Evolutionary conservation across 2,888 invertebrate genomes (phyloP), one percentile per base, ranked within the genome.

Genomic region (Watsonalla cultraria): DNA sequence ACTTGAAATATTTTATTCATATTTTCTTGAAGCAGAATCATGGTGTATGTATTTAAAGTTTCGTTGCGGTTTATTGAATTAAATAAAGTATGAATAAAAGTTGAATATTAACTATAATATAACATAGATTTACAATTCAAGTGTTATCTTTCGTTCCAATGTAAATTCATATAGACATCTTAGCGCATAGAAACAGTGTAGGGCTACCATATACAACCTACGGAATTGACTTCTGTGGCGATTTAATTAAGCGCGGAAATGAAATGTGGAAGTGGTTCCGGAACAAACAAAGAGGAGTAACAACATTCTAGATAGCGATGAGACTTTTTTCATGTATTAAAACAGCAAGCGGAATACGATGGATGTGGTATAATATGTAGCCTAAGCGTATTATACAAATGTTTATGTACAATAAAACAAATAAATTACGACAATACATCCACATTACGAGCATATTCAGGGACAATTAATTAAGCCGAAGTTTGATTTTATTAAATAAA

Each of bases 231-330:
- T 77, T 74, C 64, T 61, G 63, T 68, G 61, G 62, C 64, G 68
- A 78, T 76, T 81, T 83, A 82, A 84, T 82, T 80, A 82, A 81
- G 70, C 61, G 65, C 65, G 68, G 72, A 77, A 79, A 74, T 77
- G 72, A 80, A 77, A 79, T 74, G 74, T 75, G 70, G 68, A 79
- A 74, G 72, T 72, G 72, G 68, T 64, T 64, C 70, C 70, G 74
- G 70, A 77, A 74, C 72, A 76, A 77, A 78, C 72, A 76, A 68
- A 70, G 65, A 72, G 71, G 66, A 67, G 66, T 68, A 72, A 68
- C 55, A 49, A 57, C 58, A 60, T 62, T 57, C 42, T 42, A 42
- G 42, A 62, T 61, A 62, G 57, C 52, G 60, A 61, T 57, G 52
- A 51, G 47, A 53, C 49, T 55, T 49, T 15, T 13, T 39, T 37